Conservation (phyloP, 92 coral and sea anemone genomes). For the Meandrina meandrites region DNA sequence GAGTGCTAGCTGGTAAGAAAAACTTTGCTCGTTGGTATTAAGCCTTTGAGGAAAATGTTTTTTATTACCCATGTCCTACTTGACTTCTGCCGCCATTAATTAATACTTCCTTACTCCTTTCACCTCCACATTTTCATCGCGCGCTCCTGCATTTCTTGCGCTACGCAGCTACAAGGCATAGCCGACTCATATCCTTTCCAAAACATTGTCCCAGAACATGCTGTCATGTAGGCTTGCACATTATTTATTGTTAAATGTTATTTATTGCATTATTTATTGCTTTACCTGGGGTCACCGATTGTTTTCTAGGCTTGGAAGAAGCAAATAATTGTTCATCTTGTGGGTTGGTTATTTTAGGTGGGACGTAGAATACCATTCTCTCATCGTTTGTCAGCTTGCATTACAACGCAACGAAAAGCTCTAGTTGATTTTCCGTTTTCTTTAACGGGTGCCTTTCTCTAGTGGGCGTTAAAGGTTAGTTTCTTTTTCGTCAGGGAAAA, state of each 20-base stretch:
- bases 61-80: not conserved
- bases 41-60: not conserved
- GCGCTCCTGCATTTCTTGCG: not conserved
- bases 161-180: not conserved
- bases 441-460: not conserved
- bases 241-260: too few species aligned
- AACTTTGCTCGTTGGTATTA: not conserved
- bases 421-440: not conserved
- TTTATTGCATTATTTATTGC: not conserved
- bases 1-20: slow-evolving; percentile 52
- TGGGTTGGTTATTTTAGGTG: not conserved
- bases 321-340: not conserved
- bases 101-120: not conserved
- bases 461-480: not conserved
- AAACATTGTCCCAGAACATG: not conserved
- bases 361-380: not conserved
- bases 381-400: not conserved
- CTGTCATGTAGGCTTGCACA: not conserved
- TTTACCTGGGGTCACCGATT: not conserved
- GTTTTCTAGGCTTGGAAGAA: not conserved
- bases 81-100: not conserved
- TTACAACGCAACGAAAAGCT: not conserved
- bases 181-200: not conserved
- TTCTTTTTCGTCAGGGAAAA: slow-evolving; percentile 2
- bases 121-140: not conserved